Base-by-base conservation (phyloP, 2,888 invertebrate genomes). In the Cenopis cana region DNA sequence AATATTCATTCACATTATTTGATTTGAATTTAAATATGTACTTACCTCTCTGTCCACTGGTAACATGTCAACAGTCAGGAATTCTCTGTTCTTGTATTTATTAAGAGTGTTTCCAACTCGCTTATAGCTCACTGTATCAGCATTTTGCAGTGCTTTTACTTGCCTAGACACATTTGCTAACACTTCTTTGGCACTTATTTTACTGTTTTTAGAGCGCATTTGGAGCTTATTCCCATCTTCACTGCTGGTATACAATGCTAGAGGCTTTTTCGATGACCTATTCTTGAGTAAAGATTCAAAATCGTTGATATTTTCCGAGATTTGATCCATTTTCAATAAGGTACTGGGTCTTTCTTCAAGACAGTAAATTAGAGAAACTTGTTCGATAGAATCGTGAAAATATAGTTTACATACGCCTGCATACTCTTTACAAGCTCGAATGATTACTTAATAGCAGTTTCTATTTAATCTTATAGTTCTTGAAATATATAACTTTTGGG, bases 71-170 rank as follows among this genome's bases (percentile, higher is more conserved):
- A 76, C 56, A n/a, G 83, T 76, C 20, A 89, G 76, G 60, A 89
- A 85, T 4, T 69, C 65, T 0, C 78, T 79, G 38, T 78, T 82
- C 20, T 81, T 85, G 20, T 66, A 78, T 33, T 72, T 78, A 29
- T 67, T 57, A 9, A 80, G 29, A 10, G 74, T 68, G 70, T 76
- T 79, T 38, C 36, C 10, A 29, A 14, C 3, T 24, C 36, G 65
- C 73, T 76, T 81, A 9, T 60, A 61, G 52, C 55, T 77, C 65
- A 70, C 20, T 46, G 68, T 74, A 73, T 93, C 91, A 1, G 91
- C 89, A 4, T 74, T 78, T 55, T 89, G 86, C 6, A 91, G 82
- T 0, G 85, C 87, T 76, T 82, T 86, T n/a, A 93, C 76, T 78
- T 92, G 89, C 12, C 76, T 76, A 18, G 81, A 80, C 11, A 92